These are phyloP conservation scores for Chiloscyllium plagiosum DNA, from an alignment of 2,113 vertebrate species.

Conservation along the genomic window DNA sequence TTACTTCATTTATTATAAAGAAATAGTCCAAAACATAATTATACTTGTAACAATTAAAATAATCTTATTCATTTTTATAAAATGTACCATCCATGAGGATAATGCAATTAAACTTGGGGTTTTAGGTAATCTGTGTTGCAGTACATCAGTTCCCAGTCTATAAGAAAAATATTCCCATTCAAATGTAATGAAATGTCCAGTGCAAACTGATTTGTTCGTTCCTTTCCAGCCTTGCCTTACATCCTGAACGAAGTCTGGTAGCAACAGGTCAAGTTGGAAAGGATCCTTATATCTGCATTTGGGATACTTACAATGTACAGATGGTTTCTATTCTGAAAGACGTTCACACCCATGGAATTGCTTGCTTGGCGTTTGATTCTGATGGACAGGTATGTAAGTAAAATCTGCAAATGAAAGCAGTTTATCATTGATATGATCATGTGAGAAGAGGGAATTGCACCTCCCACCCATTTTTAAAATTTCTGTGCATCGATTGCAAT, in stretches of 20 bases:
- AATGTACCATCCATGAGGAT: not conserved
- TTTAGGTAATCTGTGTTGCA: not conserved
- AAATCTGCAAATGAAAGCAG: not conserved
- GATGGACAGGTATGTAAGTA: conserved; percentile 80
- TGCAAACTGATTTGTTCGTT: conserved; percentile 40
- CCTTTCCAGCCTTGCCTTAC: conserved; percentile 77
- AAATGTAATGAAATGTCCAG: not conserved
- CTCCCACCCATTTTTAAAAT: too few species aligned
- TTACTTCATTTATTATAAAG: not conserved
- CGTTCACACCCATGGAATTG: conserved; percentile 86
- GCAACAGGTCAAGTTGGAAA: conserved; percentile 95
- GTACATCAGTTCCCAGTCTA: not conserved
- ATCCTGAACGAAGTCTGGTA: conserved; percentile 85
- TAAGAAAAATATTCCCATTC: not conserved
- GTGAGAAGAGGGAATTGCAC: too few species aligned
- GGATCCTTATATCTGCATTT: conserved; percentile 88
- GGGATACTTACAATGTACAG: conserved; percentile 82
- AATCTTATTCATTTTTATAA: not conserved
- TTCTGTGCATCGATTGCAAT: too few species aligned
- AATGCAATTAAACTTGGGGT: not conserved
- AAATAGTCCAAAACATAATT: not conserved
- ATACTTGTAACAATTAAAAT: not conserved
- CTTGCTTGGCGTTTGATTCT: conserved; percentile 82
- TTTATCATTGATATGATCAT: not conserved
- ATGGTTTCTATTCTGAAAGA: conserved; percentile 91